These are phyloP conservation scores for Anseranas semipalmata DNA, from an alignment of 2,113 vertebrate genomes.

Conservation along the genomic window DNA sequence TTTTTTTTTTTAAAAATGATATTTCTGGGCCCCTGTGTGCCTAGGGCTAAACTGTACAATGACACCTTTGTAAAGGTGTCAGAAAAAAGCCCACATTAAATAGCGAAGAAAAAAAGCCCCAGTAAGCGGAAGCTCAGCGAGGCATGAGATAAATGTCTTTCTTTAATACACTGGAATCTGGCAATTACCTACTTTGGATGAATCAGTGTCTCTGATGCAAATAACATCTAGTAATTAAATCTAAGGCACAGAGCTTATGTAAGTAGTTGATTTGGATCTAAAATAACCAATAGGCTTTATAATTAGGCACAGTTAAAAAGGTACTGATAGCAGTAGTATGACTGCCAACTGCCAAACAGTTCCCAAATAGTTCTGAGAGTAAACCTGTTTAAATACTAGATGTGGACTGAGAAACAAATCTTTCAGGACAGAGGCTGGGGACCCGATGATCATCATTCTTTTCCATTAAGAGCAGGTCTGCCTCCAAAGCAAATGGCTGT, in stretches of 20 bases:
- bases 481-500: neutral
- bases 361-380: neutral
- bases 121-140: neutral
- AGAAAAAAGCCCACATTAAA: neutral
- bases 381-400: neutral
- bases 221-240: conserved; percentile 15
- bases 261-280: neutral
- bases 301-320: neutral
- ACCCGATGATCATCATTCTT: neutral
- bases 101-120: neutral
- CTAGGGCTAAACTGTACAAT: neutral
- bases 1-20: neutral
- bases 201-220: neutral
- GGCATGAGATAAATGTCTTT: neutral
- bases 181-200: neutral
- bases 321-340: neutral
- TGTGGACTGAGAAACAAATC: fast-evolving
- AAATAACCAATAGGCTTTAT: neutral
- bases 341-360: neutral
- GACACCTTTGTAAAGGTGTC: neutral
- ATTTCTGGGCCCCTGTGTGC: neutral
- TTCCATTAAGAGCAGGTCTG: neutral
- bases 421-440: neutral
- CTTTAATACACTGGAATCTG: neutral
- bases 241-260: neutral